Evolutionary conservation across 2,797 vertebrate genomes (phyloP).

Genomic region (Urosaurus nigricauda): DNA sequence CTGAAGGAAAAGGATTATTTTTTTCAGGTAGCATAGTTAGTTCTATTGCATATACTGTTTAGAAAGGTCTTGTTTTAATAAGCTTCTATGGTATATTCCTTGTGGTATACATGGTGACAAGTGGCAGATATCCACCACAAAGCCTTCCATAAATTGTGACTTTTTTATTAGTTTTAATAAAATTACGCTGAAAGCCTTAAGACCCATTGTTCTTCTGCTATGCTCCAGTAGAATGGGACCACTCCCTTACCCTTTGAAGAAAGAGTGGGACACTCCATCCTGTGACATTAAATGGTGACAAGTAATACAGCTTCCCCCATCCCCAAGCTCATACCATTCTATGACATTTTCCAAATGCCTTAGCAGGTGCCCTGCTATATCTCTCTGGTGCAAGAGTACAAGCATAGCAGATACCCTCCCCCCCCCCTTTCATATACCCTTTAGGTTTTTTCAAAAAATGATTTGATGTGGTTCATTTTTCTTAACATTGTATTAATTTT

Average conservation of each 20-base stretch:
- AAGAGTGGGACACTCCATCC: not conserved
- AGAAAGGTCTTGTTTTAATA: not conserved
- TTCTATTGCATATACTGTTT: not conserved
- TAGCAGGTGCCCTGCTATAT: not conserved
- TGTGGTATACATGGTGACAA: not conserved
- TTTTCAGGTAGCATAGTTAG: not conserved
- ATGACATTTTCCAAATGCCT: not conserved
- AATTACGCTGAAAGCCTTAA: not conserved
- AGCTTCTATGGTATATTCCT: not conserved
- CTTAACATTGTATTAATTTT: slow-evolving; percentile 14
- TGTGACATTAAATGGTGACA: not conserved
- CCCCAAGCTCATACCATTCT: not conserved
- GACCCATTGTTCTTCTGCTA: not conserved
- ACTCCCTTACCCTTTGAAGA: not conserved
- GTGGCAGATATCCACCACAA: not conserved
- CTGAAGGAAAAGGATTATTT: not conserved
- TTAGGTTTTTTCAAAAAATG: not conserved
- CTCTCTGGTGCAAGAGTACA: not conserved
- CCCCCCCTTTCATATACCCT: not conserved
- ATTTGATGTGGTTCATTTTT: slow-evolving; percentile 11
- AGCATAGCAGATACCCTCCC: not conserved
- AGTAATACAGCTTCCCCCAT: not conserved
- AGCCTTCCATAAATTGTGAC: not conserved
- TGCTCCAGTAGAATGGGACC: not conserved
- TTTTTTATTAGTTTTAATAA: not conserved